Conservation (phyloP, 2,113 vertebrate species). For the Machaerirhynchus nigripectus region DNA sequence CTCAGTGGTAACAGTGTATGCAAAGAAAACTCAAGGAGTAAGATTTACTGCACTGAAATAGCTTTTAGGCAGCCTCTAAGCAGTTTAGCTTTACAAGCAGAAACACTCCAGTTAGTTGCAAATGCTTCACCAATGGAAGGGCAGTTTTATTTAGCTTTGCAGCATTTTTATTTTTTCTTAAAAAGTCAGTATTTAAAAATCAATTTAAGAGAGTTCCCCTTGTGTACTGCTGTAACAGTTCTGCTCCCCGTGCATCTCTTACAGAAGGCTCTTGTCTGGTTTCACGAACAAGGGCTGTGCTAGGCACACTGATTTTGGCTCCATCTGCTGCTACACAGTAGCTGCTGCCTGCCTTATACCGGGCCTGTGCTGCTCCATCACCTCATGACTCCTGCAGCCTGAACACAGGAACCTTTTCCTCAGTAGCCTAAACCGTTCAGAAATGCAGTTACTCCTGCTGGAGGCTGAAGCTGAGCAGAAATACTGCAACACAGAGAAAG, state of each 20-base stretch:
- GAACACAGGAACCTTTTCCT: not conserved
- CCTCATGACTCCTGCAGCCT: not conserved
- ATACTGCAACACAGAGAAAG: not conserved
- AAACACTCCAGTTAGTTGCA: not conserved
- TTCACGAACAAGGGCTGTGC: not conserved
- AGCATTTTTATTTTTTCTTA: conserved; percentile 42
- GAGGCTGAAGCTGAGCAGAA: not conserved
- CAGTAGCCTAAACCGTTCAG: not conserved
- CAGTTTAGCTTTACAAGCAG: not conserved
- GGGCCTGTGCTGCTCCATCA: not conserved
- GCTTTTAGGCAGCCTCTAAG: not conserved
- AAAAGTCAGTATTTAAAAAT: conserved; percentile 26
- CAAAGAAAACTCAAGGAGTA: not conserved
- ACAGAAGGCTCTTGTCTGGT: not conserved
- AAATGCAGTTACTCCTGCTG: not conserved
- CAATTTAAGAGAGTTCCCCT: not conserved
- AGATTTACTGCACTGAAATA: not conserved
- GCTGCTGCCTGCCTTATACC: not conserved
- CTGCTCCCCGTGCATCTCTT: not conserved
- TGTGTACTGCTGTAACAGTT: not conserved
- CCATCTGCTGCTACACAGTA: not conserved
- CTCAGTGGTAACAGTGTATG: not conserved
- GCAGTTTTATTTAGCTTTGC: not conserved
- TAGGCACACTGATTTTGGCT: not conserved
- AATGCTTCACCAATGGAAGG: not conserved